A percentile compares a stretch with the other conserved stretches of the same genome.
Conservation (phyloP, 2,113 vertebrate species). For the Okapia johnstoni region DNA sequence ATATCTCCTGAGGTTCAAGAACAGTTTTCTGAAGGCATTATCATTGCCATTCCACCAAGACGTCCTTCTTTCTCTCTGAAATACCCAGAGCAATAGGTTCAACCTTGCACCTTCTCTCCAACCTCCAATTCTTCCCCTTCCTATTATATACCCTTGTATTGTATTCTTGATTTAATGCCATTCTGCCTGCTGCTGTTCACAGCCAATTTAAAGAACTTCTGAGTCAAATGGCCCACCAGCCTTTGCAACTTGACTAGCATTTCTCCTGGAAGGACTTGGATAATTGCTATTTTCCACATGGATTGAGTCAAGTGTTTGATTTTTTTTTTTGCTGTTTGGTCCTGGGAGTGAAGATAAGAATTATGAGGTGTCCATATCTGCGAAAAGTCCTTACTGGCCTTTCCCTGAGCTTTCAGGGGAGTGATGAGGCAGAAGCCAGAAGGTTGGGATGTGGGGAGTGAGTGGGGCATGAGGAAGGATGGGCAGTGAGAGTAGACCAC, state of each 20-base stretch:
- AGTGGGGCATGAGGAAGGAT: neutral
- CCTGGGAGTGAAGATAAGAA: neutral
- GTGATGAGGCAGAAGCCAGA: neutral
- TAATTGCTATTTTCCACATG: neutral
- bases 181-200: neutral
- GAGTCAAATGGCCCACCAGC: neutral
- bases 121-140: neutral
- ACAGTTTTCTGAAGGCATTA: neutral
- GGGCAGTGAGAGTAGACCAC: neutral
- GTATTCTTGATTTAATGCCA: neutral
- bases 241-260: neutral
- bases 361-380: neutral
- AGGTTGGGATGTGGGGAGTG: neutral
- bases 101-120: neutral
- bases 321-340: neutral
- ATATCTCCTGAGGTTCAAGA: neutral
- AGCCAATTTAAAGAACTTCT: neutral
- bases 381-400: neutral
- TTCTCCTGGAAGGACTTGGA: conserved; percentile 5
- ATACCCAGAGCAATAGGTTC: neutral
- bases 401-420: neutral
- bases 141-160: neutral
- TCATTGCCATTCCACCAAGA: neutral
- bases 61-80: neutral
- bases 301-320: neutral